phyloP scores from a whole-genome alignment of 2,113 vertebrate genomes.

The Sitta europaea region DNA sequence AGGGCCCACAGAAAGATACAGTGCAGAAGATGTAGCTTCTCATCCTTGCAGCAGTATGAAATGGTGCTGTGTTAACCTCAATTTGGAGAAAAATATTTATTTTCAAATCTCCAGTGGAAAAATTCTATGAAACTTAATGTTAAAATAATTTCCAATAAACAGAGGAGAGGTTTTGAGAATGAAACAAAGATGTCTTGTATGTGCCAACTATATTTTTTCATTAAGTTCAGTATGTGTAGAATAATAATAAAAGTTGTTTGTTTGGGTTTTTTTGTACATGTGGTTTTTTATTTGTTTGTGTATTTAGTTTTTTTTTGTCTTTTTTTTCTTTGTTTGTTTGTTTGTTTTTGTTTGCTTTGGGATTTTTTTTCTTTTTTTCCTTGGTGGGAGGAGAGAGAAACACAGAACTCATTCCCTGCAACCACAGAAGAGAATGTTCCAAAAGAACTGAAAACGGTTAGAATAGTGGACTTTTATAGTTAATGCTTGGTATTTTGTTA shows the following conservation, averaged over 20 bases:
- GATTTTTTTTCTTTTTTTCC: not conserved
- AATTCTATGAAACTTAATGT: not conserved
- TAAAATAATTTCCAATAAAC: not conserved
- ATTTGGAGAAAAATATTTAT: not conserved
- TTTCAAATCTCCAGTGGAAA: not conserved
- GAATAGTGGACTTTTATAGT: not conserved
- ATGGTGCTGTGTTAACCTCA: not conserved
- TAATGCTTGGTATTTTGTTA: not conserved
- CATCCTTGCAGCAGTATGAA: not conserved
- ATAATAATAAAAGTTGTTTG: too few species aligned
- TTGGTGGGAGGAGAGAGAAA: fast-evolving
- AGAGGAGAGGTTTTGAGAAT: not conserved
- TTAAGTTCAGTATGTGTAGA: not conserved
- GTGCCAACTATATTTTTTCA: not conserved
- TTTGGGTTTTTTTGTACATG: too few species aligned
- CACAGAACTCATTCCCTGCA: not conserved
- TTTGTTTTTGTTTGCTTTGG: too few species aligned
- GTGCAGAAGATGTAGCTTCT: not conserved
- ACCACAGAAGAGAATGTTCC: not conserved
- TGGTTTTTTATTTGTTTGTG: not conserved
- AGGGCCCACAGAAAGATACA: not conserved
- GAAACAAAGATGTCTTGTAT: not conserved
- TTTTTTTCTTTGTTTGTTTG: not conserved
- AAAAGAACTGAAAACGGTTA: not conserved
- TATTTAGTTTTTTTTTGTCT: too few species aligned